These are phyloP conservation scores for Rhyzopertha dominica DNA, from an alignment of 1,140 invertebrate genomes.

Conservation along the genomic window DNA sequence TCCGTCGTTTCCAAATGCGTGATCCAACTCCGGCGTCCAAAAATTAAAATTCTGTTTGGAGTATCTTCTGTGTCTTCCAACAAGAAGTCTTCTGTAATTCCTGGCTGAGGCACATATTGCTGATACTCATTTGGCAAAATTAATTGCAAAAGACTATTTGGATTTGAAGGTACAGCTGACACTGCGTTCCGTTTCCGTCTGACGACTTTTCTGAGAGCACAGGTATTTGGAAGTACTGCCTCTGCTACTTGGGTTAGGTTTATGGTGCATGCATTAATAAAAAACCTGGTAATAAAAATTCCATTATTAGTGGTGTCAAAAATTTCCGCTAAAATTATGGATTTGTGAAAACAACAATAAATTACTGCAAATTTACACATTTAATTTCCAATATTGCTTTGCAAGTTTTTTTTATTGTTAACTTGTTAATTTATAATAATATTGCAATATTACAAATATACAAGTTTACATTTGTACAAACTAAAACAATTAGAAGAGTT, in stretches of 20 bases:
- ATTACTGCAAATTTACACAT: no score
- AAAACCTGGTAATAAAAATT: no score
- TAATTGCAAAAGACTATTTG: background rate
- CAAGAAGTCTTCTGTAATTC: background rate
- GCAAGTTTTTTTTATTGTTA: no score
- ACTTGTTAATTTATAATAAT: no score
- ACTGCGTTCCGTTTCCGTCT: background rate
- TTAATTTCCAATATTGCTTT: no score
- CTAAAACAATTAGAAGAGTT: no score
- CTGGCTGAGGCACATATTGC: background rate
- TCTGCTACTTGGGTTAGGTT: background rate
- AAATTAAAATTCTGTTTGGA: slow-evolving; percentile 3
- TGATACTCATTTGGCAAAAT: background rate
- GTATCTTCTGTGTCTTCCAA: background rate
- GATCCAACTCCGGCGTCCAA: background rate
- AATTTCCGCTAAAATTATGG: no score
- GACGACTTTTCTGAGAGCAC: background rate
- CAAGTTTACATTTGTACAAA: no score
- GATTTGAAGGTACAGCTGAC: background rate
- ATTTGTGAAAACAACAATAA: no score
- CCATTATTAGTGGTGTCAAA: no score
- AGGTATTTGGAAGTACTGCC: background rate
- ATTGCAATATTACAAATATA: no score
- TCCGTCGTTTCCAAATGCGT: background rate
- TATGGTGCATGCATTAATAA: background rate